Evolutionary conservation across 2,113 vertebrate species (phyloP).

Genomic region (Leptosomus discolor): DNA sequence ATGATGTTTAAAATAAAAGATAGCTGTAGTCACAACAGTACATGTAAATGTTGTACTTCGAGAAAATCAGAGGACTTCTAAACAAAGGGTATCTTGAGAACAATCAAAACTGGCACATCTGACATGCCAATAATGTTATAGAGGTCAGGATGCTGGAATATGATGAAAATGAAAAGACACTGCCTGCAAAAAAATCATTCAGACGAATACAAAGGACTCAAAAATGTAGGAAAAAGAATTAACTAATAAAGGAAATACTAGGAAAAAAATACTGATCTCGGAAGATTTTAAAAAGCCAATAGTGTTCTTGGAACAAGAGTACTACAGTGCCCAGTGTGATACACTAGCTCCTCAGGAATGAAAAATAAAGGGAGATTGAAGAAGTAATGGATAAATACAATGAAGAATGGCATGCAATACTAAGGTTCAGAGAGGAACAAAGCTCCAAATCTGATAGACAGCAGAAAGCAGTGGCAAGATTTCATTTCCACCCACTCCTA

Average conservation of each 20-base stretch:
- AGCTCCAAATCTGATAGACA: background rate
- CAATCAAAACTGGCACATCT: background rate
- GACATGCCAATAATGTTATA: background rate
- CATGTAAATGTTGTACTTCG: background rate
- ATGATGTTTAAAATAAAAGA: background rate
- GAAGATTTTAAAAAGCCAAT: background rate
- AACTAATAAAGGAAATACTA: background rate
- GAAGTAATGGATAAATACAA: background rate
- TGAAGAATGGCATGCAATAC: background rate
- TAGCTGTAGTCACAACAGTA: background rate
- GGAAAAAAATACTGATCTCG: background rate
- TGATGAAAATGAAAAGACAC: background rate
- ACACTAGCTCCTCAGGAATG: background rate
- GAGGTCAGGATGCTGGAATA: background rate
- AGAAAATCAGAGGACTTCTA: background rate
- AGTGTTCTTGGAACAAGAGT: background rate
- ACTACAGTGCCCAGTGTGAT: background rate
- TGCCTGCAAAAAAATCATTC: background rate
- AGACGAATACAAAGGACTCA: background rate
- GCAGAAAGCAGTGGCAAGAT: background rate
- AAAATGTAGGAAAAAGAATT: background rate
- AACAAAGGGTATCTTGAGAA: background rate
- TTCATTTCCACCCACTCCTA: slow-evolving; percentile 42
- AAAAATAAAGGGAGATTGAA: background rate
- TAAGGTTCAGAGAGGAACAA: background rate